Percentiles rank a stretch among this genome's conserved stretches.
Conservation (phyloP, 2,113 vertebrate genomes). For the Syngnathus scovelli region DNA sequence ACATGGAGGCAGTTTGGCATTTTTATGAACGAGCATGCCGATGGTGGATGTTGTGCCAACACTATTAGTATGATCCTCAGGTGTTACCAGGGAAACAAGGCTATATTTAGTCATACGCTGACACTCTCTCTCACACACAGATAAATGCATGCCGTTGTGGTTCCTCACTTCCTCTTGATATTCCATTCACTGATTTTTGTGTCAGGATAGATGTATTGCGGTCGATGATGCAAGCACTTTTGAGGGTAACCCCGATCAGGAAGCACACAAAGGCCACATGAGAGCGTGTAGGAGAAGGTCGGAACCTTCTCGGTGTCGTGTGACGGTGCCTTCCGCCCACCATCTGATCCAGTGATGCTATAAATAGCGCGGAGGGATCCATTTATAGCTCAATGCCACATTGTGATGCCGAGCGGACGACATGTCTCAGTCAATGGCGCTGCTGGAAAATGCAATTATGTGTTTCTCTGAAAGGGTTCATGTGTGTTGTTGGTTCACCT, state of each 20-base stretch:
- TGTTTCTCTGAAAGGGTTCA: not conserved
- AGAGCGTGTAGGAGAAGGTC: not conserved
- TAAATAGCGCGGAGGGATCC: conserved; percentile 52
- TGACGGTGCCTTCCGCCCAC: conserved; percentile 12
- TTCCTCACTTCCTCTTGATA: not conserved
- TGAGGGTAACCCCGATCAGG: conserved; percentile 6
- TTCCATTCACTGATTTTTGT: not conserved
- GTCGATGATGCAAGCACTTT: not conserved
- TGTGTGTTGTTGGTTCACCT: not conserved
- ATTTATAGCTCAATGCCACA: conserved; percentile 52
- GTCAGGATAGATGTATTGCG: not conserved
- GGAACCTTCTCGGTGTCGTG: not conserved
- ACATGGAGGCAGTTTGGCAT: not conserved
- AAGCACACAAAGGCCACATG: not conserved
- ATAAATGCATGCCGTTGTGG: conserved; percentile 22
- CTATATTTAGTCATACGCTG: conserved; percentile 55
- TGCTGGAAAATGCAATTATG: conserved; percentile 16
- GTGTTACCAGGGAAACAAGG: conserved; percentile 59
- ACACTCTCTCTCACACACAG: conserved; percentile 20
- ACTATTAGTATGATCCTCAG: conserved; percentile 38
- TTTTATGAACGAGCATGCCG: conserved; percentile 33
- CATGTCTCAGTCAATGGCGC: conserved; percentile 23
- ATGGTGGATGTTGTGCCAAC: conserved; percentile 18
- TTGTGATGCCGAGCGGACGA: conserved; percentile 27
- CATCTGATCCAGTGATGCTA: conserved; percentile 41